Base-by-base conservation (phyloP, 2,888 invertebrate species). In the Catocala nupta region DNA sequence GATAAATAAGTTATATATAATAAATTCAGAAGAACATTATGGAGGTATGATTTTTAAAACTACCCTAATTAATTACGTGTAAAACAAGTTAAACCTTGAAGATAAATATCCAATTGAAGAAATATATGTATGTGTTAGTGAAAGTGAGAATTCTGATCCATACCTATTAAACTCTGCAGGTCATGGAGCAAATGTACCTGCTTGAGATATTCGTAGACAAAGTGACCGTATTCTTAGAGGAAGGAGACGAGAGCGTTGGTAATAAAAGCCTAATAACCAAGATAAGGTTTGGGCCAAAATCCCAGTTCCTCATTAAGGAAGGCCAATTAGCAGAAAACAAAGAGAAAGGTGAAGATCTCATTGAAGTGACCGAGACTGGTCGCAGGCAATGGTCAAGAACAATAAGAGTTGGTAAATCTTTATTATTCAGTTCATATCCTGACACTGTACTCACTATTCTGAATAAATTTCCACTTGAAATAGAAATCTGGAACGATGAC, bases 161-260 rank as follows among this genome's bases (percentile, higher is more conserved):
- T 85, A 86, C 81, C 73, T 84, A 80, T 92, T 91, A 83, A 85
- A 87, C 83, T 91, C 87, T 77, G 80, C 93, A 94, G 93, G 89
- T 92, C 87, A 94, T 94, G 92, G 94, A 95, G 88, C 94, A 94
- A 90, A 85, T 95, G 81, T 95, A 94, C 89, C 82, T 95, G 85
- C 71, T 95, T 75, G 95, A 95, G 86, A 91, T 95, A 83, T 90
- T 95, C 78, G 85, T 95, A 77, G 93, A 95, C 83, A 93, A 92
- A 86, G 92, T 95, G 68, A 87, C 87, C 61, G 80, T 95, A 86
- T 88, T 87, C 80, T 74, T 81, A 70, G 63, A 81, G n/a, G 81
- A 84, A 34, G 80, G 84, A 67, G 82, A 90, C 65, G 77, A 85
- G 76, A 74, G 81, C 13, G 86, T 82, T 62, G 87, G 86, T 5